Evolutionary conservation across 1,140 invertebrate species (phyloP).

Genomic region (Ectropis grisescens): DNA sequence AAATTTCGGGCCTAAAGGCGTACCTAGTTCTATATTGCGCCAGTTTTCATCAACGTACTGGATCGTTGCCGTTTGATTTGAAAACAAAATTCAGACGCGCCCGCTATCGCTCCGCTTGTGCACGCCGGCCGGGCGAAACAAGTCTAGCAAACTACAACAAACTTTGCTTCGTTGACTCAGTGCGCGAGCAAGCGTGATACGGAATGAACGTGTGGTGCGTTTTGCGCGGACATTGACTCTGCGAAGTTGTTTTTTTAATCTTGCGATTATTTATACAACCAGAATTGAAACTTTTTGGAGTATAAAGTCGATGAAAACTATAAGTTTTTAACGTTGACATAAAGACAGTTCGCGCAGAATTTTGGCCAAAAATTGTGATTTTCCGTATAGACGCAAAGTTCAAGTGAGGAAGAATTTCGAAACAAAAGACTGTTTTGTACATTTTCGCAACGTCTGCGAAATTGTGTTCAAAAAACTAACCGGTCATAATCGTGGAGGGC

Average conservation of each 20-base stretch:
- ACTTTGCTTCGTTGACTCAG: too few relatives aligned
- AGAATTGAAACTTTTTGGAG: conserved; percentile 54
- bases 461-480: conserved; percentile 63
- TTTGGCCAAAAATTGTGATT: conserved; percentile 61
- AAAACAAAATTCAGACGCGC: conserved; percentile 64
- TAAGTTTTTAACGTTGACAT: conserved; percentile 51
- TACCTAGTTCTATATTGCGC: too few relatives aligned
- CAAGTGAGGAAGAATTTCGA: conserved; percentile 56
- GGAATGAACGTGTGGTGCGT: conserved; percentile 68
- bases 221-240: conserved; percentile 65
- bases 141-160: conserved; percentile 8
- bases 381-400: conserved; percentile 68
- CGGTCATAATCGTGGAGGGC: conserved; percentile 44
- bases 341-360: conserved; percentile 56
- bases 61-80: conserved; percentile 66
- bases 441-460: conserved; percentile 65
- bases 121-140: conserved; percentile 38
- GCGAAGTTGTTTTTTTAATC: conserved; percentile 53
- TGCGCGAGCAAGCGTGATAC: conserved; percentile 67
- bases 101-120: conserved; percentile 30
- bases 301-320: conserved; percentile 48
- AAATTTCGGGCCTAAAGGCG: too few relatives aligned
- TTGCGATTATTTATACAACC: conserved; percentile 57
- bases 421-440: conserved; percentile 68
- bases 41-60: too few relatives aligned